A percentile compares a stretch with the other conserved stretches of the same genome.
phyloP scores from a whole-genome alignment of 2,113 vertebrate species.

The Caranx ignobilis region DNA sequence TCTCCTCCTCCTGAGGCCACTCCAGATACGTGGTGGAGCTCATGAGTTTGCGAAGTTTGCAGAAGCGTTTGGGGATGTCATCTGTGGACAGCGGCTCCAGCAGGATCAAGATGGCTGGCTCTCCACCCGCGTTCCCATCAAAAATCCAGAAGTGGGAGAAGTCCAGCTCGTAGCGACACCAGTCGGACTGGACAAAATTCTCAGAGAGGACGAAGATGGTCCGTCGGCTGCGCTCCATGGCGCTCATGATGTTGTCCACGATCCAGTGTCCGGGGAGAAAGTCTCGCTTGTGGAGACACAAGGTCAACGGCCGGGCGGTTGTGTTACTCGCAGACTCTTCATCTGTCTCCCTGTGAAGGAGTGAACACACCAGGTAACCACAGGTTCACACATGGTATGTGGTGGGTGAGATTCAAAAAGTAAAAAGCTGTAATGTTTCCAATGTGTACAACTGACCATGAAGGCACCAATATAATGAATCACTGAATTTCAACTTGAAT shows the following conservation, averaged over 20 bases:
- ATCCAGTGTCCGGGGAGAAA: slow-evolving; percentile 92
- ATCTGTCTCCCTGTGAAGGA: background rate
- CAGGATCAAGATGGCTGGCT: slow-evolving; percentile 86
- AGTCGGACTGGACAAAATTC: slow-evolving; percentile 92
- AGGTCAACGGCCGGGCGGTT: slow-evolving; percentile 66
- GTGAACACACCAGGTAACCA: background rate
- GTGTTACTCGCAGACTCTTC: slow-evolving; percentile 40
- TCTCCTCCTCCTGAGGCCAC: slow-evolving; percentile 86
- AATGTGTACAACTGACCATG: no score
- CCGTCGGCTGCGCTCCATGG: slow-evolving; percentile 89
- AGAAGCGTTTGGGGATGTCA: slow-evolving; percentile 91
- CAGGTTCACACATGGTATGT: background rate
- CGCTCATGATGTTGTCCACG: slow-evolving; percentile 91
- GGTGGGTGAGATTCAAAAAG: background rate
- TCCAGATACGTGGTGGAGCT: slow-evolving; percentile 93
- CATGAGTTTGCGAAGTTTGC: slow-evolving; percentile 90
- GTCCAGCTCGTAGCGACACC: slow-evolving; percentile 96
- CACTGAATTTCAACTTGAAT: no score
- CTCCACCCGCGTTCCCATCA: slow-evolving; percentile 82
- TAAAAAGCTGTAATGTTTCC: no score
- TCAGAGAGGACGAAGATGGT: slow-evolving; percentile 91
- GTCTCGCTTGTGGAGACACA: slow-evolving; percentile 93
- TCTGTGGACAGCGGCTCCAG: slow-evolving; percentile 89
- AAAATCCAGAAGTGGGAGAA: slow-evolving; percentile 84
- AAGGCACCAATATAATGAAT: no score